phyloP scores from a whole-genome alignment of 2,113 vertebrate species.

The Pseudorectes ferrugineus region DNA sequence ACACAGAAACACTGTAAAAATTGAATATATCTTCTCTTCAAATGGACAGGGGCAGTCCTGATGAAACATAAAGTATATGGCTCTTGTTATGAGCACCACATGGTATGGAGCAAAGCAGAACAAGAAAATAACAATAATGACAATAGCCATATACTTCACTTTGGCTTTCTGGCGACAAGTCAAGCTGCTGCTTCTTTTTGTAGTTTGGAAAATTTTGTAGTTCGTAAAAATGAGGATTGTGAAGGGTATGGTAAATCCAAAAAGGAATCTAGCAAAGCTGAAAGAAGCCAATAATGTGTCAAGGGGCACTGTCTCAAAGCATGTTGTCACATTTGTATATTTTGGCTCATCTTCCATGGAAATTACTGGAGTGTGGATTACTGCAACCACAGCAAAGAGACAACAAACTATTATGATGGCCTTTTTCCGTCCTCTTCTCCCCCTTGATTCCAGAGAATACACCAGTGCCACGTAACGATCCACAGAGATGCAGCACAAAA shows the following conservation, averaged over 20 bases:
- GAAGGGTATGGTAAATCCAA: conserved; percentile 81
- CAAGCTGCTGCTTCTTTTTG: conserved; percentile 53
- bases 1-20: conserved; percentile 74
- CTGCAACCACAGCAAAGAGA: conserved; percentile 59
- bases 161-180: conserved; percentile 66
- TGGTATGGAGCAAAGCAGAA: conserved; percentile 89
- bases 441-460: conserved; percentile 76
- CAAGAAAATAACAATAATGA: conserved; percentile 82
- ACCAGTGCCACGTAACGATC: conserved; percentile 83
- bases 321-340: neutral
- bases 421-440: conserved; percentile 43
- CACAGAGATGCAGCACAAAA: conserved; percentile 87
- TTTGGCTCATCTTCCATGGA: neutral
- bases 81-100: conserved; percentile 74
- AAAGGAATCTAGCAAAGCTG: conserved; percentile 68
- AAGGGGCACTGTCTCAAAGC: conserved; percentile 78
- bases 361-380: conserved; percentile 71
- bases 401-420: conserved; percentile 2
- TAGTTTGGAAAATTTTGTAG: conserved; percentile 65
- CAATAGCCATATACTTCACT: conserved; percentile 66
- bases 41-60: conserved; percentile 50
- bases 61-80: conserved; percentile 61
- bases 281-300: conserved; percentile 29
- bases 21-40: conserved; percentile 65
- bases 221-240: conserved; percentile 75